Conservation (phyloP, 2,113 vertebrate genomes). For the Ramphastos sulfuratus region DNA sequence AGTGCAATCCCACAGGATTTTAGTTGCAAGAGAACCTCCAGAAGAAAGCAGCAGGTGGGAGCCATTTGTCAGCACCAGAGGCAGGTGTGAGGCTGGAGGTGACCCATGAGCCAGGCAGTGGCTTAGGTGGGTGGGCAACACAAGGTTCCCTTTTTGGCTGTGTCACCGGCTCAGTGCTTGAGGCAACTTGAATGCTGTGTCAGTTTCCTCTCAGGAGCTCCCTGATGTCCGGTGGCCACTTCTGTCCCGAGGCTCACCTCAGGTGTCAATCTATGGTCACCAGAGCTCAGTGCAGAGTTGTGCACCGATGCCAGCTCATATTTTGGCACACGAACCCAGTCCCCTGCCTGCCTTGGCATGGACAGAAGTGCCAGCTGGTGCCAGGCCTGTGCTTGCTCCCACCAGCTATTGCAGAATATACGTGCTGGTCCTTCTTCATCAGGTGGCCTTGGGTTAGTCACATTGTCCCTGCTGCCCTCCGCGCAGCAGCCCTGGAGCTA, state of each 20-base stretch:
- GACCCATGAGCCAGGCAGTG: rapidly evolving
- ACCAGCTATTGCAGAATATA: background rate
- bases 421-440: rapidly evolving
- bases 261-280: rapidly evolving
- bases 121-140: rapidly evolving
- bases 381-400: rapidly evolving
- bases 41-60: background rate
- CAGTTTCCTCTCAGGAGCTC: background rate
- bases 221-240: background rate
- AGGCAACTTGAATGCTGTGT: background rate
- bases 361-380: background rate
- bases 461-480: background rate
- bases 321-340: background rate
- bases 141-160: background rate
- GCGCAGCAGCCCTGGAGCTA: background rate
- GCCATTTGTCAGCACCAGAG: background rate
- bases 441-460: background rate
- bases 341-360: background rate
- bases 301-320: background rate
- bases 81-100: rapidly evolving
- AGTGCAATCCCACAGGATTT: background rate
- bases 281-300: background rate
- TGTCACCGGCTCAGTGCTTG: background rate
- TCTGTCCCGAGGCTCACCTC: background rate
- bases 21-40: background rate